These are phyloP conservation scores for cattle (Bos taurus) DNA, from an alignment of 2,113 vertebrate genomes.

Conservation along the genomic window ARS-UCD2.0 NC_037346.1:18571001-18571500, in stretches of 20 bases:
- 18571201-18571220: rapidly evolving
- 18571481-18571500: neutral
- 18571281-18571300: neutral
- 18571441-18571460: neutral
- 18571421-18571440: rapidly evolving
- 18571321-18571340: neutral
- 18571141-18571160: rapidly evolving
- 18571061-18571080: neutral
- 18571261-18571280: neutral
- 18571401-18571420: neutral
- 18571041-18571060: neutral
- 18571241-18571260: neutral
- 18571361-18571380: neutral
- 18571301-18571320: neutral
- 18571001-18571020: rapidly evolving
- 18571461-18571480: neutral
- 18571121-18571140: neutral
- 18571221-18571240: rapidly evolving
- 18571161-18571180: rapidly evolving
- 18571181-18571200: rapidly evolving
- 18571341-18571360: neutral
- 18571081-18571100: neutral
- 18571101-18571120: neutral
- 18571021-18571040: neutral
- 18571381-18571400: rapidly evolving